Percentiles rank a stretch among this genome's conserved stretches.
Evolutionary conservation across 2,113 vertebrate species (phyloP).

Genomic region (Brachypodius melanocephalos): DNA sequence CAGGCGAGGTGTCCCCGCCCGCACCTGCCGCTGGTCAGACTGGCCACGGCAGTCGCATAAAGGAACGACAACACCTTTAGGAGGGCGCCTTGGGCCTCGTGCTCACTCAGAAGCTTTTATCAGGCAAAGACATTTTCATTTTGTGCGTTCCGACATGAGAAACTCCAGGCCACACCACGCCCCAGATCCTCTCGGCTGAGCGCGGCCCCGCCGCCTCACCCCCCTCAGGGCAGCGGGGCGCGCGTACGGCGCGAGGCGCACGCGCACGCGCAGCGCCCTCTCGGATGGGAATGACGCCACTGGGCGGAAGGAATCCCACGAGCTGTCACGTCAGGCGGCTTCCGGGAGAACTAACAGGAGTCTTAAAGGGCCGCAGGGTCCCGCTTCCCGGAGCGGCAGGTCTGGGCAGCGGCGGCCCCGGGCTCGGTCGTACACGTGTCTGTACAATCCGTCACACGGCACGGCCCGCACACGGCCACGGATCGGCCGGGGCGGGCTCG

Average conservation of each 20-base stretch:
- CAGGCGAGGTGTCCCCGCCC: neutral
- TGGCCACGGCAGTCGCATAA: neutral
- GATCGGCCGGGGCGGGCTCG: neutral
- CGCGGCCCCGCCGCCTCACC: accelerated
- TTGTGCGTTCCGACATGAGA: accelerated
- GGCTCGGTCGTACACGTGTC: accelerated
- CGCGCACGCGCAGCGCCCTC: neutral
- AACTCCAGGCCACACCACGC: accelerated
- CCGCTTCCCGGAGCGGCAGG: neutral
- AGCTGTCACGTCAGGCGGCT: neutral
- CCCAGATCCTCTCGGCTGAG: accelerated
- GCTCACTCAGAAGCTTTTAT: neutral
- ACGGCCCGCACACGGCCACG: accelerated
- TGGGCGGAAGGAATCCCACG: accelerated
- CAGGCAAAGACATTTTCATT: neutral
- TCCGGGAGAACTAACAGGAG: neutral
- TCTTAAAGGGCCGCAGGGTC: neutral
- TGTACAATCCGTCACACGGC: accelerated
- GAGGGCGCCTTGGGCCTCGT: neutral
- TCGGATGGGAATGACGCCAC: accelerated
- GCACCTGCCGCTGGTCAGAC: neutral
- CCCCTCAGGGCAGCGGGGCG: accelerated
- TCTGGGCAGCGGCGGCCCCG: accelerated
- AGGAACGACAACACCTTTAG: neutral
- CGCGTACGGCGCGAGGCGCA: neutral